phyloP scores from a whole-genome alignment of 2,113 vertebrate genomes.

The Hydropotes inermis region DNA sequence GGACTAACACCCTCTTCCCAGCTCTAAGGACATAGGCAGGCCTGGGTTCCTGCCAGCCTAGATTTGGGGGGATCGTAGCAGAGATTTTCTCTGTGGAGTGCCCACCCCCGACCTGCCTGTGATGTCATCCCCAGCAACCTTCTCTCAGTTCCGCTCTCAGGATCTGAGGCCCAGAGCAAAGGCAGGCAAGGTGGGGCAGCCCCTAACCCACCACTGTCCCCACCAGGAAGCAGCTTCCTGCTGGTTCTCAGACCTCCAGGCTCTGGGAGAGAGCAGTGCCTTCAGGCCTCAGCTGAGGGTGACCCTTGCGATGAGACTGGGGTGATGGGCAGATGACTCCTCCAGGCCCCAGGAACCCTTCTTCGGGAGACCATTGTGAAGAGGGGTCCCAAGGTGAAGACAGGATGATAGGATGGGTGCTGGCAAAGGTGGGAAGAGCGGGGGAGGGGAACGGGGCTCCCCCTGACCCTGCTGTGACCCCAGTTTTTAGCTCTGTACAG shows the following conservation, averaged over 20 bases:
- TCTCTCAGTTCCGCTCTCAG: not conserved
- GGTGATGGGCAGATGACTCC: not conserved
- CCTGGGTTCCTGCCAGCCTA: not conserved
- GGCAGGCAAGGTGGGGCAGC: not conserved
- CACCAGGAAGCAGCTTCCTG: not conserved
- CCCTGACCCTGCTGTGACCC: not conserved
- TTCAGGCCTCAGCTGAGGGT: not conserved
- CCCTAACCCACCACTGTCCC: not conserved
- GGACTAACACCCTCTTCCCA: slow-evolving; percentile 25
- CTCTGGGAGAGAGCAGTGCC: not conserved
- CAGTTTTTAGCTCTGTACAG: not conserved
- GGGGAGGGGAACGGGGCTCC: no score
- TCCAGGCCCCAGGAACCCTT: not conserved
- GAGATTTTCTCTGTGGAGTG: not conserved
- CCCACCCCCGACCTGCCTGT: not conserved
- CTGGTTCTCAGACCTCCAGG: not conserved
- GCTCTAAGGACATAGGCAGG: not conserved
- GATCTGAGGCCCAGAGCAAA: not conserved
- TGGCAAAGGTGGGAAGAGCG: not conserved
- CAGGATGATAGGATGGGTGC: not conserved
- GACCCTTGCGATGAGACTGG: not conserved
- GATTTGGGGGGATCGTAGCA: not conserved
- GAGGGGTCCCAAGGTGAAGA: not conserved
- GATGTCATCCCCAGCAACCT: not conserved
- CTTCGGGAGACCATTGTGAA: not conserved